phyloP scores from a whole-genome alignment of 1,140 invertebrate species.

The Leguminivora glycinivorella region DNA sequence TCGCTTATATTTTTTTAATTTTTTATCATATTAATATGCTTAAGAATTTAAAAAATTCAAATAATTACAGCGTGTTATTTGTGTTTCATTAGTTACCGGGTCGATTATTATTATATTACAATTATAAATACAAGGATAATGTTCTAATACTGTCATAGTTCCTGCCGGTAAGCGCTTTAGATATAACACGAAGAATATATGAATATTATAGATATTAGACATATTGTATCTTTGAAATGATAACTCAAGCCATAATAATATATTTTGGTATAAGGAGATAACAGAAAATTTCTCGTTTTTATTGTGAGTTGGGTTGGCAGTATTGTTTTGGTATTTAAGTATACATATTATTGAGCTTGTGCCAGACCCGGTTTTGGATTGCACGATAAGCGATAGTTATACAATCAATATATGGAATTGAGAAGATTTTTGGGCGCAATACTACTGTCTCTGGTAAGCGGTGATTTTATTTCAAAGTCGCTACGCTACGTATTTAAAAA shows the following conservation, averaged over 20 bases:
- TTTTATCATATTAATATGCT: not conserved
- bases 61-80: not conserved
- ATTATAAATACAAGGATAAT: not conserved
- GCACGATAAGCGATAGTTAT: constrained; percentile 32
- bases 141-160: constrained; percentile 22
- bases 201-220: constrained; percentile 54
- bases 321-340: constrained; percentile 33
- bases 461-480: not conserved
- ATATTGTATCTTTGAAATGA: constrained; percentile 71
- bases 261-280: constrained; percentile 76
- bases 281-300: constrained; percentile 66
- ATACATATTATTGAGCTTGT: constrained; percentile 35
- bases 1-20: not conserved
- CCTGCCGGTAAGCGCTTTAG: constrained; percentile 36
- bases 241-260: constrained; percentile 78
- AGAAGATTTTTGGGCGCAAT: constrained; percentile 8
- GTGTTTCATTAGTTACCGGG: not conserved
- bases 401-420: not conserved
- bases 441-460: not conserved
- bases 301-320: constrained; percentile 55
- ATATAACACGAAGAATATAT: constrained; percentile 71
- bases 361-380: constrained; percentile 54
- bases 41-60: no score
- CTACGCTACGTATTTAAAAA: not conserved
- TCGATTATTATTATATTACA: not conserved